A percentile compares a stretch with the other conserved stretches of the same genome.
Evolutionary conservation across 2,113 vertebrate species (phyloP).

Genomic region (Ameiurus melas): DNA sequence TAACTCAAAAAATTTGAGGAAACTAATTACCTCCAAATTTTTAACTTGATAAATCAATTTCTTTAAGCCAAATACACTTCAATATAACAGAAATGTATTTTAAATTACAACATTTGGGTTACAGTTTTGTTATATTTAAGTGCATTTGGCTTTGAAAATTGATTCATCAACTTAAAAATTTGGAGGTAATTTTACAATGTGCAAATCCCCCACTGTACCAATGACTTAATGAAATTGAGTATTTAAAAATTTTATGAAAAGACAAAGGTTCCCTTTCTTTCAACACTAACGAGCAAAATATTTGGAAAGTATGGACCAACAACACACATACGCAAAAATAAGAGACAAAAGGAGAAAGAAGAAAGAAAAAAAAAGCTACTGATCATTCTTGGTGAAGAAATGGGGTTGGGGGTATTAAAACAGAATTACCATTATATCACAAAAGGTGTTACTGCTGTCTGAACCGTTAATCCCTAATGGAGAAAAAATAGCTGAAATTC

Average conservation of each 20-base stretch:
- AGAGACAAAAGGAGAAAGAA: background rate
- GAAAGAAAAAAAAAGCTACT: background rate
- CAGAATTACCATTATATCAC: slow-evolving; percentile 50
- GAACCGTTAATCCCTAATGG: slow-evolving; percentile 56
- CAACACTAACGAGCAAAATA: slow-evolving; percentile 35
- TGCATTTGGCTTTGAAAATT: too few species aligned
- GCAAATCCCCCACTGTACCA: slow-evolving; percentile 10
- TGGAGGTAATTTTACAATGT: too few species aligned
- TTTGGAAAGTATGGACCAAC: slow-evolving; percentile 33
- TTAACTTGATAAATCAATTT: too few species aligned
- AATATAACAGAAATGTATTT: too few species aligned
- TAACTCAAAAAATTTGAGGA: too few species aligned
- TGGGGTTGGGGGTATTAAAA: background rate
- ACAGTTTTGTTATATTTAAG: too few species aligned
- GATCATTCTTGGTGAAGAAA: slow-evolving; percentile 2
- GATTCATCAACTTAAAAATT: too few species aligned
- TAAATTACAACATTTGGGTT: too few species aligned
- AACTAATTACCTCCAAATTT: too few species aligned
- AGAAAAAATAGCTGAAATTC: slow-evolving; percentile 68
- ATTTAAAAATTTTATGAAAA: too few species aligned
- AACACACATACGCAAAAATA: background rate
- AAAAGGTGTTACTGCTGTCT: slow-evolving; percentile 55
- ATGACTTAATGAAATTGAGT: slow-evolving; percentile 42
- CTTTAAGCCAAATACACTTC: too few species aligned
- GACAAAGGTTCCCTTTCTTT: slow-evolving; percentile 34